phyloP scores from a whole-genome alignment of 2,113 vertebrate genomes.

The Cryptomyrus ogoouensis region DNA sequence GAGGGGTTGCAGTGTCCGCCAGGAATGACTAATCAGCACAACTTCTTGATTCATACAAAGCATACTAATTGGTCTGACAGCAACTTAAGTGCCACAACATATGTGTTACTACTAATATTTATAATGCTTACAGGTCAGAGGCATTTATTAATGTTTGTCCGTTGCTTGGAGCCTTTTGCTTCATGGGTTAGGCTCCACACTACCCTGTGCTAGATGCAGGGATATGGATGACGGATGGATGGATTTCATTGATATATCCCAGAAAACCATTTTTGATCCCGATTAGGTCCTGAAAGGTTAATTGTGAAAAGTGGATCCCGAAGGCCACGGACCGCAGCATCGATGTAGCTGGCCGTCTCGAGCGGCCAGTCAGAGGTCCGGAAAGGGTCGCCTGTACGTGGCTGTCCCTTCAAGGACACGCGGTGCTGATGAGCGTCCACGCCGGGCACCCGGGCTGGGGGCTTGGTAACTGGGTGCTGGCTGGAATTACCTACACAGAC shows the following conservation, averaged over 20 bases:
- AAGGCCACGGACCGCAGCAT: not conserved
- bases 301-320: not conserved
- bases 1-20: not conserved
- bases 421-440: not conserved
- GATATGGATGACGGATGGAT: not conserved
- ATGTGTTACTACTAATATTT: not conserved
- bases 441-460: not conserved
- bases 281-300: not conserved
- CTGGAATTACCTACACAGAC: slow-evolving; percentile 1
- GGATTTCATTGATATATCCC: not conserved
- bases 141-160: not conserved
- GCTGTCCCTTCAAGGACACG: not conserved
- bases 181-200: not conserved
- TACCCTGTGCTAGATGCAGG: not conserved
- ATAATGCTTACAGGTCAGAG: not conserved
- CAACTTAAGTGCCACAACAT: not conserved
- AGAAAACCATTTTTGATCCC: not conserved
- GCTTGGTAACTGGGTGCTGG: not conserved
- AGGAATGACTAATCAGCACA: not conserved
- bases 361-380: not conserved
- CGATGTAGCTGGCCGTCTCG: not conserved
- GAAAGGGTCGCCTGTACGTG: not conserved
- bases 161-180: not conserved
- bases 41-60: not conserved
- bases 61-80: not conserved